A percentile compares a stretch with the other conserved stretches of the same genome.
Conservation (phyloP, 2,113 vertebrate species). For the Pseudorectes ferrugineus region DNA sequence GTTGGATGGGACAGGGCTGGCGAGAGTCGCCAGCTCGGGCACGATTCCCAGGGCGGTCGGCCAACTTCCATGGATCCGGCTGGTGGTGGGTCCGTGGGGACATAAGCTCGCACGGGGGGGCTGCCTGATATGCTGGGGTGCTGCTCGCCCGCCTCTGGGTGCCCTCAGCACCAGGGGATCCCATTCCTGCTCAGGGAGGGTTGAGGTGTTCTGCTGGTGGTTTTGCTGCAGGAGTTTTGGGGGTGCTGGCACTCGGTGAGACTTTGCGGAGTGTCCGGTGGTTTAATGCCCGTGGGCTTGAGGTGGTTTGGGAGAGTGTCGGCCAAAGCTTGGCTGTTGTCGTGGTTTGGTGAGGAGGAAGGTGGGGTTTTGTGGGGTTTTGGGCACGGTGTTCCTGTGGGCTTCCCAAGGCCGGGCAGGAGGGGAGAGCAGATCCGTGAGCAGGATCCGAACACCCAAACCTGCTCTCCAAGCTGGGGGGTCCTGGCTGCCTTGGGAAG, state of each 20-base stretch:
- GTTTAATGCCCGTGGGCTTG: accelerated
- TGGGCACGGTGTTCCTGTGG: accelerated
- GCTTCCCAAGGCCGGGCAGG: background rate
- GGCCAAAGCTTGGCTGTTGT: background rate
- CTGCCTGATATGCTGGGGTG: background rate
- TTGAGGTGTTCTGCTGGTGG: background rate
- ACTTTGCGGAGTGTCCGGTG: accelerated
- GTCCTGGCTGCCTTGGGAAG: background rate
- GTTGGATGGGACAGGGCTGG: background rate
- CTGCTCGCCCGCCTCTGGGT: background rate
- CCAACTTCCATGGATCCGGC: accelerated
- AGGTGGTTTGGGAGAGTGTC: accelerated
- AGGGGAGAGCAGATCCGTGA: accelerated
- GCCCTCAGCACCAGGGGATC: background rate
- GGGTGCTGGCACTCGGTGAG: accelerated
- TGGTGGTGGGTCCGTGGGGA: accelerated
- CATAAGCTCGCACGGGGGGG: accelerated
- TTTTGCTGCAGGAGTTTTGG: background rate
- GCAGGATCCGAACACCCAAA: background rate
- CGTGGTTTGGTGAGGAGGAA: background rate
- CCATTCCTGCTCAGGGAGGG: background rate
- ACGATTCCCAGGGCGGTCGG: accelerated
- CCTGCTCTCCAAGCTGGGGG: accelerated
- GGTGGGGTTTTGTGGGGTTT: background rate
- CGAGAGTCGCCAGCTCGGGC: accelerated